phyloP scores from a whole-genome alignment of 2,888 invertebrate genomes.

The Drosophila cyrtoloma region DNA sequence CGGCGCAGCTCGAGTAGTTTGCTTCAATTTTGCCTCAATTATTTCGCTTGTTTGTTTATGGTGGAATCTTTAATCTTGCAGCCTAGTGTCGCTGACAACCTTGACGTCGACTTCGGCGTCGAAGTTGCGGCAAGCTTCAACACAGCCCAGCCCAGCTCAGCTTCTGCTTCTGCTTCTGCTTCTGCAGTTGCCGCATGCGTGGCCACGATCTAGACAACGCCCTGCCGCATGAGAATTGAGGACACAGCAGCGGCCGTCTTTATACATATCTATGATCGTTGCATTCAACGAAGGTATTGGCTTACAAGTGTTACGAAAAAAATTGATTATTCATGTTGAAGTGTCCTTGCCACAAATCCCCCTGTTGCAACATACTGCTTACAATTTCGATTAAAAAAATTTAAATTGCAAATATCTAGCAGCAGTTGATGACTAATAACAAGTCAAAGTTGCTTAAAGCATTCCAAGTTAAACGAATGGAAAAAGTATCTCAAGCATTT shows the following conservation, averaged over 20 bases:
- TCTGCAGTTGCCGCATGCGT: slow-evolving; percentile 64
- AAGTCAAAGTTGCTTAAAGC: not conserved
- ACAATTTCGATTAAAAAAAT: not conserved
- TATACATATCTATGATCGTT: slow-evolving; percentile 66
- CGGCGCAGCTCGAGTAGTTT: slow-evolving; percentile 61
- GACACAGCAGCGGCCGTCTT: slow-evolving; percentile 15
- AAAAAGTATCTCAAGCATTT: not conserved
- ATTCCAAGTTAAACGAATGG: not conserved
- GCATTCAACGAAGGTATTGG: slow-evolving; percentile 17
- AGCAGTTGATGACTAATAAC: not conserved
- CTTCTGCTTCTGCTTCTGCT: slow-evolving; percentile 43
- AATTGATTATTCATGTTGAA: slow-evolving; percentile 75
- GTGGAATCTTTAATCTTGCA: slow-evolving; percentile 80
- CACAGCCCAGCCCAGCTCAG: not conserved
- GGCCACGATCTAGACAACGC: slow-evolving; percentile 77
- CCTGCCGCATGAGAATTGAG: slow-evolving; percentile 36
- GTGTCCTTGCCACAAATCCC: slow-evolving; percentile 55
- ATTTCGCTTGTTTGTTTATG: slow-evolving; percentile 82
- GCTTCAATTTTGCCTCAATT: slow-evolving; percentile 82
- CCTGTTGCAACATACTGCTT: not conserved
- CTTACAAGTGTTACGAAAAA: slow-evolving; percentile 69
- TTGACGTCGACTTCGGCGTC: slow-evolving; percentile 58
- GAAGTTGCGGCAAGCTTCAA: slow-evolving; percentile 34
- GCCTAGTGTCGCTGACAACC: slow-evolving; percentile 68
- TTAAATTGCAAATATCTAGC: not conserved